Base-by-base conservation (phyloP, 1,140 invertebrate genomes). In the Pomacea maculata region DNA sequence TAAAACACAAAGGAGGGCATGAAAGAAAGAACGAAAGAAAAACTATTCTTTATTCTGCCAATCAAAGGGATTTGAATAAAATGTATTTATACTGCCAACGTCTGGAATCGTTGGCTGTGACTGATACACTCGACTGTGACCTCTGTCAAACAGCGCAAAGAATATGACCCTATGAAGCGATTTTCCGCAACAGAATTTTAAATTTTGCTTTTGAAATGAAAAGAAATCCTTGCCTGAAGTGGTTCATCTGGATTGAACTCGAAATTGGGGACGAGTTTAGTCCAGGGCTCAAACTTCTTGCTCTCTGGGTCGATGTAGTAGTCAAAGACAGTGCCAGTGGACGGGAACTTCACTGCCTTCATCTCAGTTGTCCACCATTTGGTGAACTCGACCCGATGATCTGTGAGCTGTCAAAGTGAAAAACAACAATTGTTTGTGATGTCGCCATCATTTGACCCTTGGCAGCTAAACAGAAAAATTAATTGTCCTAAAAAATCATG, bases 341-440 rank as follows among this genome's bases (percentile, higher is more conserved):
- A 85, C 3, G 97, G 97, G 91, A 98, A 98, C 92, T 97, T 98
- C 15, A 99, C 93, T 61, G 95, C 95, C 91, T 99, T 99, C 90
- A 98, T 98, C 91, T 99, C 97, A 89, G 96, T 97, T 7, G 95
- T 92, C 96, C 96, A 99, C 97, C 97, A 99, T 93, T 99, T 98
- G 17, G 96, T 97, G 89, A 98, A 99, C 90, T 99, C 97, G 72
- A 95, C 95, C 73, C 97, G 94, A 94, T 97, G 97, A 91, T 98
- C 97, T 5, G 93, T 90, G 21, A 93, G 88, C 94, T 94, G 84
- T 6, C 34, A 12, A 81, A 19, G 0, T 19, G 34, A 64, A 74
- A 25, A 4, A 25, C 57, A 19, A 45, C 34, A 45, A 45, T 45
- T 45, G 34, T 45, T 45, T 45, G 34, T 45, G 34, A 45, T 45